These are phyloP conservation scores for Apamea monoglypha DNA, from an alignment of 2,888 invertebrate genomes.

Conservation along the genomic window DNA sequence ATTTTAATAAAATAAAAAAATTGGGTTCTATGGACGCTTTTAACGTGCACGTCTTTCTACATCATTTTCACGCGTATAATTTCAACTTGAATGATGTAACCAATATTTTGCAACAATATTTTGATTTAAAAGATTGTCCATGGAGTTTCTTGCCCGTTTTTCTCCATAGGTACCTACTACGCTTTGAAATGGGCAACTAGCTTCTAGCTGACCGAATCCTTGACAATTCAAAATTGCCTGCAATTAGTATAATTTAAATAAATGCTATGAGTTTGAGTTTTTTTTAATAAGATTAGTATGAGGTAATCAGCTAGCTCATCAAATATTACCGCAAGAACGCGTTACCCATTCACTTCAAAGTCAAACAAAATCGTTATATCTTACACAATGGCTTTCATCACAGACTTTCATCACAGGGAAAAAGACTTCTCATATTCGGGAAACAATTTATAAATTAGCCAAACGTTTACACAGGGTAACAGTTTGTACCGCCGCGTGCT, in stretches of 20 bases:
- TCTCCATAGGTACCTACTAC: neutral
- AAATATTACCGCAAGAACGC: neutral
- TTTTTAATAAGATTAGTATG: neutral
- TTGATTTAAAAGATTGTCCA: neutral
- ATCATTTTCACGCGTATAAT: too few species aligned
- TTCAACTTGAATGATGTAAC: too few species aligned
- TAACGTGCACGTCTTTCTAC: too few species aligned
- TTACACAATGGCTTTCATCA: neutral
- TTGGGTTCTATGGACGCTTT: too few species aligned
- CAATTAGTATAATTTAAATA: neutral
- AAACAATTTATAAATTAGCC: constrained; percentile 4
- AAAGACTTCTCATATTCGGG: neutral
- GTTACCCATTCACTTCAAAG: neutral
- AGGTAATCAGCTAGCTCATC: neutral
- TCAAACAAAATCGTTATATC: neutral
- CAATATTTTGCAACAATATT: neutral
- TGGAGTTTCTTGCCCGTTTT: neutral
- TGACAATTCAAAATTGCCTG: neutral
- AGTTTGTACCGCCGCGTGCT: neutral
- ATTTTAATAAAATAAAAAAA: too few species aligned
- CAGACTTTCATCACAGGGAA: neutral
- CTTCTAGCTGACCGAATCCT: neutral
- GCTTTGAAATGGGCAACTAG: neutral
- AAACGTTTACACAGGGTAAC: neutral
- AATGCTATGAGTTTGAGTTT: neutral